Evolutionary conservation across 2,888 invertebrate species (phyloP), one percentile per base, ranked within the genome.

Genomic region (Idaea aversata): DNA sequence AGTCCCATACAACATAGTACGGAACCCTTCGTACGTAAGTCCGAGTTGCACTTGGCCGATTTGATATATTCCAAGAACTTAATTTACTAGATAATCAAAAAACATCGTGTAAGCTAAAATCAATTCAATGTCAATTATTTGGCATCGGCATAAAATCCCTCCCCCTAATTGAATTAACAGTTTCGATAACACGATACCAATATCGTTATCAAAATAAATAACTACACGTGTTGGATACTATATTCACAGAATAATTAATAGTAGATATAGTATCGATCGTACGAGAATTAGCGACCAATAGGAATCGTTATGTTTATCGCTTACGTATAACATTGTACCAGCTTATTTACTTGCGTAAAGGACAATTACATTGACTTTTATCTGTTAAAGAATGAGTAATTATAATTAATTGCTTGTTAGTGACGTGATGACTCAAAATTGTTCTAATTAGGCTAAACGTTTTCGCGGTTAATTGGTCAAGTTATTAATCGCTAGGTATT

Each of bases 251-350:
- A 47, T 47, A 47, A 47, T 47, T 47, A 47, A 4, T 13, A 47
- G 47, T 6, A 47, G 13, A 13, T 47, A 47, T 47, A 61, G 57
- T 59, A 66, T 65, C 67, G 69, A 72, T 73, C 73, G 67, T 73
- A 73, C 69, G 73, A 72, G 62, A 34, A 15, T 38, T 15, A 34
- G 65, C 67, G 69, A 10, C 73, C 73, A 73, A 73, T 73, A 59
- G 66, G 62, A 66, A 25, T 61, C 15, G 34, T 64, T 65, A 63
- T 63, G 57, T 63, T 63, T 72, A 72, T 73, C 72, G 15, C 10
- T 47, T 4, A n/a, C 38, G 15, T 61, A 58, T 59, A 63, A 5
- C 38, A 61, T 61, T 47, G 13, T 47, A 13, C 47, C 47, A 47
- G 47, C 47, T 47, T 34, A 57, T 58, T 58, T 58, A 58, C 16